These are phyloP conservation scores for Oreochromis tanganicae DNA, from an alignment of 2,113 vertebrate genomes.

Conservation along the genomic window DNA sequence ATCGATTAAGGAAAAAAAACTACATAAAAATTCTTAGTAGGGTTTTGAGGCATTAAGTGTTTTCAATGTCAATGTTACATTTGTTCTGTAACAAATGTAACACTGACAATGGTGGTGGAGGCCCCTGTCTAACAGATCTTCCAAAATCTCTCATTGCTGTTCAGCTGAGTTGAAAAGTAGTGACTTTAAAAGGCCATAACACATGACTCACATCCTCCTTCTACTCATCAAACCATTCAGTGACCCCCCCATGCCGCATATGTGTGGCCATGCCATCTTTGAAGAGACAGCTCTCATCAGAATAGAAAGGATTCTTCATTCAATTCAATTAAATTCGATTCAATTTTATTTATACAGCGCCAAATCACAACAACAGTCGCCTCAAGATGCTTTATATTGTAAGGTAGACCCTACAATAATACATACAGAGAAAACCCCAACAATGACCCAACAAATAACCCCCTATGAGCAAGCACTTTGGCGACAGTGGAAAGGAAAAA, in stretches of 20 bases:
- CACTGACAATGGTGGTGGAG: background rate
- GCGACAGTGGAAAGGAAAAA: background rate
- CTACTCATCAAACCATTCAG: background rate
- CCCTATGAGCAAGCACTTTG: too few relatives aligned
- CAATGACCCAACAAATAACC: too few relatives aligned
- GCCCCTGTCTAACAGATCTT: background rate
- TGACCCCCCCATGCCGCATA: background rate
- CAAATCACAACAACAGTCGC: background rate
- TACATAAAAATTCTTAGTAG: background rate
- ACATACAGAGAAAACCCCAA: background rate
- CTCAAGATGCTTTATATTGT: background rate
- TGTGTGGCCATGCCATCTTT: background rate
- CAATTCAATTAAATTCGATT: background rate
- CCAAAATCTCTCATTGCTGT: background rate
- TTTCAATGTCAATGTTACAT: background rate
- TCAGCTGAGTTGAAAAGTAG: background rate
- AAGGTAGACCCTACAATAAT: background rate
- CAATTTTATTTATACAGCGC: background rate
- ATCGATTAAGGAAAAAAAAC: background rate
- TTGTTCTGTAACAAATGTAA: background rate
- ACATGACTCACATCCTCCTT: background rate
- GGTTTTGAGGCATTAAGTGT: background rate
- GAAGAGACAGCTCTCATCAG: background rate
- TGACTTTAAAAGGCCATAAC: background rate
- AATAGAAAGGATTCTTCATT: background rate